phyloP scores from a whole-genome alignment of 1,140 invertebrate species.

The Palaemon carinicauda region DNA sequence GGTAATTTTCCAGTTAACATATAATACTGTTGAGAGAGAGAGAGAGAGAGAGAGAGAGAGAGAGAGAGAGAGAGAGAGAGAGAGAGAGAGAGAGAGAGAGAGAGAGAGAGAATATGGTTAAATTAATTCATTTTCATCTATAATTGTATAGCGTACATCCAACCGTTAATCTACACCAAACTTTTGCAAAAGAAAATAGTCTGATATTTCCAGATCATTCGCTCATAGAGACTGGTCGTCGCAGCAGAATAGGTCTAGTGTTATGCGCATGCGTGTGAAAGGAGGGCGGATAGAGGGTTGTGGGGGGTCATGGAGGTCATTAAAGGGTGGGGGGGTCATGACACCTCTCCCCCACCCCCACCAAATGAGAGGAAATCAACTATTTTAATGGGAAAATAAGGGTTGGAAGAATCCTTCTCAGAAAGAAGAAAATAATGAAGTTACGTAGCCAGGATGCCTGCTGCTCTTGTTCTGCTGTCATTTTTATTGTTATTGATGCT shows the following conservation, averaged over 20 bases:
- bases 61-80: neutral
- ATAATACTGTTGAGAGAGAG: neutral
- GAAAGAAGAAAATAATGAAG: neutral
- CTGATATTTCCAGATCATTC: too few relatives aligned
- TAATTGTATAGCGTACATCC: too few relatives aligned
- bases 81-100: neutral
- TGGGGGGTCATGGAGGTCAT: neutral
- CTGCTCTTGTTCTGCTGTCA: neutral
- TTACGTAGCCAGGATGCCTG: neutral
- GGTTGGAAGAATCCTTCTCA: neutral
- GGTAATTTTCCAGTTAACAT: too few relatives aligned
- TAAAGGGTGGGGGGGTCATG: neutral
- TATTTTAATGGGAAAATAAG: conserved; percentile 25
- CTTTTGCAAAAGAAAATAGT: too few relatives aligned
- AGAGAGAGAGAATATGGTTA: neutral
- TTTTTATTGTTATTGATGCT: neutral
- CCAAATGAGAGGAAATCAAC: conserved; percentile 28
- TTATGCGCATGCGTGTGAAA: neutral
- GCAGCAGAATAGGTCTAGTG: neutral
- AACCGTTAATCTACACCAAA: too few relatives aligned
- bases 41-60: neutral
- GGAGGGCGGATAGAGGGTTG: neutral
- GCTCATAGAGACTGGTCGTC: neutral
- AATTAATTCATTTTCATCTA: too few relatives aligned
- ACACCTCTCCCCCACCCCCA: neutral